Base-by-base conservation (phyloP, 2,113 vertebrate species). In the Rhinichthys klamathensis region DNA sequence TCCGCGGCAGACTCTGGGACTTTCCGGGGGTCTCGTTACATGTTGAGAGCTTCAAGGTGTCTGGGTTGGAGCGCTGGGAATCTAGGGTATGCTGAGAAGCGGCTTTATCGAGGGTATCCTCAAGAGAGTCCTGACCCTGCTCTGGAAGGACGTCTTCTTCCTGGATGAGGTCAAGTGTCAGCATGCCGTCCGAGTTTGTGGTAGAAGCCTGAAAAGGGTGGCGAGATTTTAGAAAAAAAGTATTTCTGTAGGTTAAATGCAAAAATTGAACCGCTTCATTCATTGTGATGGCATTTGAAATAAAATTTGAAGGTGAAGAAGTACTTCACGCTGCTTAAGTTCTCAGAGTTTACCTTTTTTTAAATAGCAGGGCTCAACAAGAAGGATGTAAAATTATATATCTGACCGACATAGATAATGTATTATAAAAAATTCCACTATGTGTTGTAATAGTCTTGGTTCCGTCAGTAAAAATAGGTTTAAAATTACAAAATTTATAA, bases 151-250 rank as follows among this genome's bases (percentile, higher is more conserved):
- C 38, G 3, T 97, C 96, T 27, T 99, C 97, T 90, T 99, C 97
- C 88, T 98, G 97, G 92, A 99, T 97, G 88, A 98, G 95, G 91
- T 99, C 98, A n/a, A 99, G 94, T 1, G 96, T 99, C 91, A 99
- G 91, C 94, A 96, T 98, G 83, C 97, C 97, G 0, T 99, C 97
- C 0, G 97, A 98, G 51, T 96, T 96, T 81, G 97, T 97, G 89
- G 95, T 96, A 44, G 97, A 98, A 75, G 97, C 97, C 97, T 99
- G 88, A 60, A 13, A 72, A 78, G 70, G 2, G 13, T 13, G 32
- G 27, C 44, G 49, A 18, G 11, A 61, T 61, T 61, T 83, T 30
- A 77, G 25, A 82, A 13, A 32, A 4, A 6, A 25, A n/a, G 49
- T 23, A 0, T n/a, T 38, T 60, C 35, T 7, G 76, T 8, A 21